Conservation (phyloP, 1,140 invertebrate species). For the Hormaphis cornu region DNA sequence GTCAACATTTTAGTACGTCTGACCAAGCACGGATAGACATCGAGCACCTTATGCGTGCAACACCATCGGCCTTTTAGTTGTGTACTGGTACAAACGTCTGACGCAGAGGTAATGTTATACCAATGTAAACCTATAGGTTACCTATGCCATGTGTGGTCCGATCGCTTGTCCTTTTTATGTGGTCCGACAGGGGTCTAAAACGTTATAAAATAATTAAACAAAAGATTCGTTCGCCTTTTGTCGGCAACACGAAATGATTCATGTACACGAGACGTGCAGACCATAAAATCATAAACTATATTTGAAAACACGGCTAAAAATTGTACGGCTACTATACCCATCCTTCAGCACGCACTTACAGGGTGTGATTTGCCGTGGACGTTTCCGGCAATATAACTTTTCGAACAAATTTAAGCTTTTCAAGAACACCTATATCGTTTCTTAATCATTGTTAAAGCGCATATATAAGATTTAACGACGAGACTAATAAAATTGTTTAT, state of each 20-base stretch:
- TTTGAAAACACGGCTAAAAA: neutral
- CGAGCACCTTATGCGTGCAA: no score
- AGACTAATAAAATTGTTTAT: no score
- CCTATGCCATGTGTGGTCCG: conserved; percentile 10
- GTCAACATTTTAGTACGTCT: no score
- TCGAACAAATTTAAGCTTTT: no score
- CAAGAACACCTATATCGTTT: no score
- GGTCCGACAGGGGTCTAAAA: neutral
- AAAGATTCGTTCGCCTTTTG: conserved; percentile 22
- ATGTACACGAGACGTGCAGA: neutral
- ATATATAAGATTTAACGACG: no score
- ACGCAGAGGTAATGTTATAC: no score
- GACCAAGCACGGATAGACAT: no score
- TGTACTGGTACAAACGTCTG: neutral
- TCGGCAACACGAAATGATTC: conserved; percentile 24
- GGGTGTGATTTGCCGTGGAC: no score
- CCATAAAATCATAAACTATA: conserved; percentile 25
- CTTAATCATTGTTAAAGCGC: no score
- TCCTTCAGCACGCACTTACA: no score
- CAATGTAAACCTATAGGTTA: neutral
- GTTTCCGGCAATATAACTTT: no score
- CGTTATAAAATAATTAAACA: conserved; percentile 30
- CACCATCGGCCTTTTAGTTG: neutral
- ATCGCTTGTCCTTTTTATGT: neutral
- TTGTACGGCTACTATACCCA: neutral